Percentiles rank a stretch among this genome's conserved stretches.
Conservation (phyloP, 2,113 vertebrate species). For the Xiphophorus couchianus region DNA sequence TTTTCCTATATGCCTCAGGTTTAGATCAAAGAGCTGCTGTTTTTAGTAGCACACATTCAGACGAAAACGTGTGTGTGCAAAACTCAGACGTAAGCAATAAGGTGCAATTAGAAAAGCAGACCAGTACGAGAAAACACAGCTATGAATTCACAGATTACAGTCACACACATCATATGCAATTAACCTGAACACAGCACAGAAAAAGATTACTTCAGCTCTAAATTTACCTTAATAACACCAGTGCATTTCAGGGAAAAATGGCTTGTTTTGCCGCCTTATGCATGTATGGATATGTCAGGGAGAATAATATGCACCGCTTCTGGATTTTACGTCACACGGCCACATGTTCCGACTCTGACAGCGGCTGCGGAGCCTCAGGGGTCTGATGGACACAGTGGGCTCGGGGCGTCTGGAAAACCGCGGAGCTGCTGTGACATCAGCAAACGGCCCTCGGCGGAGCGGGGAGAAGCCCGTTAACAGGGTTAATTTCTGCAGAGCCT, state of each 20-base stretch:
- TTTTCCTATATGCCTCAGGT: not conserved
- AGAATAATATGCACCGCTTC: conserved; percentile 46
- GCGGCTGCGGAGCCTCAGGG: conserved; percentile 34
- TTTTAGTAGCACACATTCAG: conserved; percentile 45
- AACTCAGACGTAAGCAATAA: conserved; percentile 52
- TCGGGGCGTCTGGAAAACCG: conserved; percentile 68
- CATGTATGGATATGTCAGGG: conserved; percentile 48
- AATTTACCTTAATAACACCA: conserved; percentile 58
- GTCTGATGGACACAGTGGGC: conserved; percentile 36
- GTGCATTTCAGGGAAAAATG: conserved; percentile 30
- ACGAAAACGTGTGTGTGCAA: conserved; percentile 61
- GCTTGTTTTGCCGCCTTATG: conserved; percentile 44
- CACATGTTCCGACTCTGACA: conserved; percentile 47
- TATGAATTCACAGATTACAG: conserved; percentile 69
- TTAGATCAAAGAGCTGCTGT: conserved; percentile 42
- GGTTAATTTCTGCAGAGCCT: conserved; percentile 62
- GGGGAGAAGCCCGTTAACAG: conserved; percentile 54
- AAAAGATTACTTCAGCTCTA: conserved; percentile 49
- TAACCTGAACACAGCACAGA: conserved; percentile 63
- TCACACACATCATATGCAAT: conserved; percentile 60
- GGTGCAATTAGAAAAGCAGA: conserved; percentile 72
- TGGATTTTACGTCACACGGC: conserved; percentile 39
- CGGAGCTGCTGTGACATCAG: conserved; percentile 68
- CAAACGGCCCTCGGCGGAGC: conserved; percentile 45
- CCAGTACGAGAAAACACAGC: conserved; percentile 65